Evolutionary conservation across 2,888 invertebrate species (phyloP).

Genomic region (Plebejus argus): DNA sequence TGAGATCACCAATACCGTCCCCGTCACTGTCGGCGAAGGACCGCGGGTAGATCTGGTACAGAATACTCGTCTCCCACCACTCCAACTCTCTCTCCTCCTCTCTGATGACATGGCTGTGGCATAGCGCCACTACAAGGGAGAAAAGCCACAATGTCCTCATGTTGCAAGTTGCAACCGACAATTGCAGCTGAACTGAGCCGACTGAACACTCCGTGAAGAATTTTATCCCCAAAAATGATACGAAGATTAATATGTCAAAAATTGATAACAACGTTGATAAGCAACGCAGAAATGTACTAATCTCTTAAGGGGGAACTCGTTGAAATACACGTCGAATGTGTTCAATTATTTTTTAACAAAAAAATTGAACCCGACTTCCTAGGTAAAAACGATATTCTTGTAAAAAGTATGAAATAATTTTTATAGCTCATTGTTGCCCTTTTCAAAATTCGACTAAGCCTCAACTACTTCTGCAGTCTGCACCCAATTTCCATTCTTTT

Average conservation of each 20-base stretch:
- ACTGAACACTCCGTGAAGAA: not conserved
- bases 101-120: constrained; percentile 48
- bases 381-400: no score
- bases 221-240: constrained; percentile 18
- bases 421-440: no score
- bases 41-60: constrained; percentile 90
- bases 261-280: not conserved
- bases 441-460: no score
- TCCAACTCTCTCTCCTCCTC: constrained; percentile 56
- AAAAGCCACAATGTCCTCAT: constrained; percentile 43
- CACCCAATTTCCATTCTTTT: no score
- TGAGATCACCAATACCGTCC: constrained; percentile 85
- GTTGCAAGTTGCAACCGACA: not conserved
- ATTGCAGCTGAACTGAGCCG: not conserved
- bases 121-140: constrained; percentile 50
- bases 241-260: constrained; percentile 3
- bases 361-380: no score
- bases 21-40: constrained; percentile 89
- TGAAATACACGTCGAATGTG: not conserved
- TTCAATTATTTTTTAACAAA: no score
- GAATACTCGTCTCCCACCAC: constrained; percentile 89
- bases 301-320: not conserved
- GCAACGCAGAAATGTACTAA: not conserved
- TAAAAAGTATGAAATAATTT: no score
- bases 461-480: no score